These are phyloP conservation scores for Toxotes jaculatrix DNA, from an alignment of 2,113 vertebrate genomes.

Conservation along the genomic window DNA sequence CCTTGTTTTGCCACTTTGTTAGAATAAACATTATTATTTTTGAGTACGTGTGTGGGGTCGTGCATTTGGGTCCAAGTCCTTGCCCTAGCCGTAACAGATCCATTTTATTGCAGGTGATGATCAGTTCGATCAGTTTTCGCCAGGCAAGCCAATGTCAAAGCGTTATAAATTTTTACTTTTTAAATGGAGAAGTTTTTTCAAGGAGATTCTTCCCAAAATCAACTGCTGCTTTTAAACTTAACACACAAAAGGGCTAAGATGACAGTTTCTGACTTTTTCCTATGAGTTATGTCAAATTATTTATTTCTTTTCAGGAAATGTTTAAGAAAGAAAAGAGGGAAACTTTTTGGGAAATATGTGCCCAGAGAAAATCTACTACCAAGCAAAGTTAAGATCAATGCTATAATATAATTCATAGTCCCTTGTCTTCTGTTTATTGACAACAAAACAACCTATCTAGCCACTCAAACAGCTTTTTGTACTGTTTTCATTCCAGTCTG, in stretches of 20 bases:
- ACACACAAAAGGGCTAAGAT: neutral
- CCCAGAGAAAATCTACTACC: neutral
- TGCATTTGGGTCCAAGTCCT: too few species aligned
- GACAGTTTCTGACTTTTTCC: too few species aligned
- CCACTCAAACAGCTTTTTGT: neutral
- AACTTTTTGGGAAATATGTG: neutral
- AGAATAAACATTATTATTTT: too few species aligned
- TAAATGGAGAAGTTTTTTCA: neutral
- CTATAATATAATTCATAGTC: neutral
- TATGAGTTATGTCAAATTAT: too few species aligned
- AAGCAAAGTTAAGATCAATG: neutral
- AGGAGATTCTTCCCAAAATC: neutral
- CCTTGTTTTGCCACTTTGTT: too few species aligned
- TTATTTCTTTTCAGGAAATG: neutral
- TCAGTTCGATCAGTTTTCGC: too few species aligned
- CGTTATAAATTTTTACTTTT: too few species aligned
- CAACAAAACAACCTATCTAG: neutral
- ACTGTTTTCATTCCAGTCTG: conserved; percentile 14
- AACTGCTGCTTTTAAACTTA: neutral
- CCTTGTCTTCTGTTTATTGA: neutral
- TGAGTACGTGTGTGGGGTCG: too few species aligned
- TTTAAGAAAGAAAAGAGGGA: neutral
- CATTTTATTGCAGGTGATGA: too few species aligned
- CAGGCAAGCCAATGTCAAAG: too few species aligned
- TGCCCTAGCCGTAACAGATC: too few species aligned